Evolutionary conservation across 2,888 invertebrate species (phyloP).

Genomic region (Eupithecia exiguata): DNA sequence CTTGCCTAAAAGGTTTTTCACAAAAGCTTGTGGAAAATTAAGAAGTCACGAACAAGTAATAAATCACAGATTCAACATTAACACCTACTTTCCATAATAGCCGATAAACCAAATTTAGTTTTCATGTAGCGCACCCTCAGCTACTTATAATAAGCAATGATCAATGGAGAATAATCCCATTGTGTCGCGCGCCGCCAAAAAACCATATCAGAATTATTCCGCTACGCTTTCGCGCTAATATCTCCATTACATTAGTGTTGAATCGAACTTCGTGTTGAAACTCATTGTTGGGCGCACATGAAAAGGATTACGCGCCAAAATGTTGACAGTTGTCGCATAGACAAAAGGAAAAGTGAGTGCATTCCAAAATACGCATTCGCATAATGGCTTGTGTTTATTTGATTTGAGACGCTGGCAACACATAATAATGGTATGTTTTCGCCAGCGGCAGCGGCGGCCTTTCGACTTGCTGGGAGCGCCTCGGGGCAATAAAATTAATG

Average conservation of each 20-base stretch:
- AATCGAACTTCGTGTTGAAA: slow-evolving; percentile 37
- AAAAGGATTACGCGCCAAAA: slow-evolving; percentile 78
- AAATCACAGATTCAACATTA: slow-evolving; percentile 80
- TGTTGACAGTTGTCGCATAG: slow-evolving; percentile 78
- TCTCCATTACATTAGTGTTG: slow-evolving; percentile 79
- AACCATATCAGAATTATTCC: slow-evolving; percentile 81
- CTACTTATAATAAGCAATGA: slow-evolving; percentile 83
- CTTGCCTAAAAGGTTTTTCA: slow-evolving; percentile 31
- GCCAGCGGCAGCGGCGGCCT: slow-evolving; percentile 64
- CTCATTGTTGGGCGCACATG: slow-evolving; percentile 67
- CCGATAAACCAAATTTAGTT: slow-evolving; percentile 84
- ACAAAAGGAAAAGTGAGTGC: slow-evolving; percentile 71
- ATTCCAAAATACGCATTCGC: slow-evolving; percentile 69
- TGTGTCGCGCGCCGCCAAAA: slow-evolving; percentile 79
- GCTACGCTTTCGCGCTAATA: slow-evolving; percentile 80
- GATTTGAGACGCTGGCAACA: slow-evolving; percentile 80
- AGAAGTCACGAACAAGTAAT: slow-evolving; percentile 78
- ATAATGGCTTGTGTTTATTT: slow-evolving; percentile 81
- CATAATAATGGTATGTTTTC: slow-evolving; percentile 81
- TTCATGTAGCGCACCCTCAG: slow-evolving; percentile 82
- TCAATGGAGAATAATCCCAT: slow-evolving; percentile 84
- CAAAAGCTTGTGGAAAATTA: slow-evolving; percentile 64
- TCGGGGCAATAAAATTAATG: slow-evolving; percentile 84
- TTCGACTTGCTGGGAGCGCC: slow-evolving; percentile 75
- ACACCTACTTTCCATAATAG: slow-evolving; percentile 84